Evolutionary conservation across 2,797 vertebrate species (phyloP).

Genomic region (Yasuhikotakia modesta): DNA sequence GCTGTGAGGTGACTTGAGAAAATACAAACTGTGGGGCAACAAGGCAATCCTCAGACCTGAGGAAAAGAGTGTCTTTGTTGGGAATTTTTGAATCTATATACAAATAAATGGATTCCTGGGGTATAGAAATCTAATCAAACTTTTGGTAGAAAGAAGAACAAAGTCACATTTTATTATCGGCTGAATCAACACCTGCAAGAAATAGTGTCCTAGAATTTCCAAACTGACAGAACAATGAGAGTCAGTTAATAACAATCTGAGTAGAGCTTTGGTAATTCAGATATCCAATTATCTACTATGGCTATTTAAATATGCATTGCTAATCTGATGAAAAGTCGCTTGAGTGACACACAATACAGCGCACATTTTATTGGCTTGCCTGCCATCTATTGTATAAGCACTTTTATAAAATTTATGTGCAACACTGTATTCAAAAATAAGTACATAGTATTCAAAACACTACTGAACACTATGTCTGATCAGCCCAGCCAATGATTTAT

Average conservation of each 20-base stretch:
- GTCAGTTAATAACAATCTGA: conserved; percentile 1
- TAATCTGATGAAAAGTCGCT: conserved; percentile 20
- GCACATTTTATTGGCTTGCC: not conserved
- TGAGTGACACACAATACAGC: not conserved
- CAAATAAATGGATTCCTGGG: not conserved
- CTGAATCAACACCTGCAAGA: not conserved
- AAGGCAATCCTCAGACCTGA: not conserved
- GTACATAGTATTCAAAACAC: no score
- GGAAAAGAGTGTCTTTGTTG: not conserved
- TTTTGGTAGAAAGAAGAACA: conserved; percentile 2
- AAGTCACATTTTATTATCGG: not conserved
- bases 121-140: not conserved
- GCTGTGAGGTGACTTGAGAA: conserved; percentile 3
- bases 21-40: not conserved
- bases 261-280: not conserved
- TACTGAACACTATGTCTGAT: no score
- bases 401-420: not conserved
- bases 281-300: not conserved
- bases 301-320: not conserved
- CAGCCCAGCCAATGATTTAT: no score
- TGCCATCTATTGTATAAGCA: not conserved
- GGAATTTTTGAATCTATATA: not conserved
- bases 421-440: not conserved
- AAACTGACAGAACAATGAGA: not conserved
- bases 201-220: conserved; percentile 2